Base-by-base conservation (phyloP, 1,140 invertebrate species). In the Acromyrmex heyeri region DNA sequence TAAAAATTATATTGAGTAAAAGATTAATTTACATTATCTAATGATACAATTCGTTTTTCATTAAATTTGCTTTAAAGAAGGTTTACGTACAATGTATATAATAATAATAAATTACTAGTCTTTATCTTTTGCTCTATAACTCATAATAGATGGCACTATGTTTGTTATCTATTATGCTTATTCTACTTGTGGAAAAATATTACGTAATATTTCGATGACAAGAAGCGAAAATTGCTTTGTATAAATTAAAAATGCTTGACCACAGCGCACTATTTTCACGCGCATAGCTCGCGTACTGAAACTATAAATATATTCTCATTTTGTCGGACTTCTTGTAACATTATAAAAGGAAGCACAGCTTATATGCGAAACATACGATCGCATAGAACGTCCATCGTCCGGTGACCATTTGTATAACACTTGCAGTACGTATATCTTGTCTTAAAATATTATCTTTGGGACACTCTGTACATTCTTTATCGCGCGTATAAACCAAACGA, bases 251-350 rank as follows among this genome's bases (percentile, higher is more conserved):
- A 78, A 78, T 59, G 59, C 24, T 64, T n/a, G 8, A 69, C 62
- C 14, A 27, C 61, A 5, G 44, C 4, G 34, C 62, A 69, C 30
- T 79, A 79, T 79, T 69, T 69, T 79, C 48, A 79, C n/a, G 48
- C n/a, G 21, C 44, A 34, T 18, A 78, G n/a, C 62, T 53, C 53
- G 48, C 30, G 21, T 14, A 38, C 14, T 38, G 34, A 79, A 30
- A 53, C 76, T 67, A 79, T 79, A 79, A 79, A 79, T 69, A 79
- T 79, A 79, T 57, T n/a, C 30, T 69, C 30, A 79, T 67, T 53
- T 69, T 24, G 77, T 69, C 30, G 30, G 48, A 69, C 30, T 24
- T 79, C 62, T 81, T 70, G 53, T 70, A 70, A 70, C n/a, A 69
- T 81, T 81, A 70, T 21, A 50, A 44, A 78, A 44, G 44, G 53